Base-by-base conservation (phyloP, 2,888 invertebrate species). In the Coenonympha arcania region DNA sequence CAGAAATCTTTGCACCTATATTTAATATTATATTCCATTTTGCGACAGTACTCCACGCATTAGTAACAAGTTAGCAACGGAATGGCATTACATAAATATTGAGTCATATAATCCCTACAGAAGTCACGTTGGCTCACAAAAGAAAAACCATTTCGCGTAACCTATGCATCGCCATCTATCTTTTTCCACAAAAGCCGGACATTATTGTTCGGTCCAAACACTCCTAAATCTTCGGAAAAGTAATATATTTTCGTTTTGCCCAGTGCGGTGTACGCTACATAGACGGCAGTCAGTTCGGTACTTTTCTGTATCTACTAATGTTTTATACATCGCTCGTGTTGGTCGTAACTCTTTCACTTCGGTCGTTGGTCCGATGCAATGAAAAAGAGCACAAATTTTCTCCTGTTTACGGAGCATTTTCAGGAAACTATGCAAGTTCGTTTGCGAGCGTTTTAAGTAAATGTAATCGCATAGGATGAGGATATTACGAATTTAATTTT, bases 121-220 rank as follows among this genome's bases (percentile, higher is more conserved):
- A 79, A 85, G 81, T 85, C 83, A 81, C 77, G 79, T 82, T 78
- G 68, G 77, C 67, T 69, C 69, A 85, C 83, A 83, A 84, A 85
- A 80, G 84, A 79, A 86, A 83, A 85, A 81, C 83, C 74, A 77
- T 72, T 79, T 73, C 69, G 75, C 79, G 78, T 82, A 83, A 82
- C 77, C 83, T 83, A 84, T 86, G 86, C 86, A 85, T 78, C 73
- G 80, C 85, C 83, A 87, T 87, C 77, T 85, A 85, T 87, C 87
- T 87, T 83, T 85, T 83, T 85, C 84, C 83, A 87, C 87, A 87
- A 87, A 87, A 86, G 87, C 87, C 76, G 87, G 87, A 87, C 87
- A 87, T 87, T 87, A 87, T 87, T 87, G 87, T 87, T 85, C 85
- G 87, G 87, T 87, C 87, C 86, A 86, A 87, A 86, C 86, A 85